Percentiles rank a stretch among this genome's conserved stretches.
These are phyloP conservation scores for Andrena chrysosceles DNA, from an alignment of 2,888 invertebrate species.

Conservation along the genomic window DNA sequence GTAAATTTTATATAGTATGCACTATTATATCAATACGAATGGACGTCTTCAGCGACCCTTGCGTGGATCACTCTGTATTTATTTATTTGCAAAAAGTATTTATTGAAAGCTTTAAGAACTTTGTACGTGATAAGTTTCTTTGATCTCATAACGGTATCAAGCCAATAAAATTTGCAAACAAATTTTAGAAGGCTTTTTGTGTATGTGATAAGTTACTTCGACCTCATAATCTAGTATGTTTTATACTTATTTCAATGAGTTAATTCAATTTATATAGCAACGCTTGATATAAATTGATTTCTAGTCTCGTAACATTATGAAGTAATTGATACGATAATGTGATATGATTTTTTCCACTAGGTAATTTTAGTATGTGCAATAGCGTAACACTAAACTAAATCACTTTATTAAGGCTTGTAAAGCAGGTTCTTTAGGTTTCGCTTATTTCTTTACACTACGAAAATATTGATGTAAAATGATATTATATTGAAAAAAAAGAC, in stretches of 20 bases:
- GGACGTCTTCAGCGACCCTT: constrained; percentile 7
- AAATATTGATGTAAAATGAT: constrained; percentile 28
- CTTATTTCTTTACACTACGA: constrained; percentile 23
- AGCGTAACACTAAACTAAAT: constrained; percentile 43
- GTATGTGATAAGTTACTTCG: constrained; percentile 34
- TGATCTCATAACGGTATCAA: constrained; percentile 45
- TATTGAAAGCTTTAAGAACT: constrained; percentile 35
- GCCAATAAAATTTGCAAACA: constrained; percentile 2
- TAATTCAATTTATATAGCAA: constrained; percentile 52
- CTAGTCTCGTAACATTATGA: constrained; percentile 51
- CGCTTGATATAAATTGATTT: constrained; percentile 50
- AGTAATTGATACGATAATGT: constrained; percentile 39
- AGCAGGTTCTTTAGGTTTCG: constrained; percentile 27
- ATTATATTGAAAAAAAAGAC: constrained; percentile 29
- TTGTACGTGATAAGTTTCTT: constrained; percentile 26
- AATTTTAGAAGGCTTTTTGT: constrained; percentile 28
- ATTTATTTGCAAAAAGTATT: constrained; percentile 25
- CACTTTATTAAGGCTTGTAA: constrained; percentile 19
- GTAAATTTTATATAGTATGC: constrained; percentile 4
- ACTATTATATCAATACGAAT: constrained; percentile 13
- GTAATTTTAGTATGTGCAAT: constrained; percentile 52
- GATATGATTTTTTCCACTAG: constrained; percentile 30
- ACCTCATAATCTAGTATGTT: constrained; percentile 59
- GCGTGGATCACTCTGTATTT: constrained; percentile 25
- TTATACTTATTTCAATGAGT: constrained; percentile 48